Percentiles rank a stretch among this genome's conserved stretches.
phyloP scores from a whole-genome alignment of 2,888 invertebrate genomes.

The Unio pictorum region DNA sequence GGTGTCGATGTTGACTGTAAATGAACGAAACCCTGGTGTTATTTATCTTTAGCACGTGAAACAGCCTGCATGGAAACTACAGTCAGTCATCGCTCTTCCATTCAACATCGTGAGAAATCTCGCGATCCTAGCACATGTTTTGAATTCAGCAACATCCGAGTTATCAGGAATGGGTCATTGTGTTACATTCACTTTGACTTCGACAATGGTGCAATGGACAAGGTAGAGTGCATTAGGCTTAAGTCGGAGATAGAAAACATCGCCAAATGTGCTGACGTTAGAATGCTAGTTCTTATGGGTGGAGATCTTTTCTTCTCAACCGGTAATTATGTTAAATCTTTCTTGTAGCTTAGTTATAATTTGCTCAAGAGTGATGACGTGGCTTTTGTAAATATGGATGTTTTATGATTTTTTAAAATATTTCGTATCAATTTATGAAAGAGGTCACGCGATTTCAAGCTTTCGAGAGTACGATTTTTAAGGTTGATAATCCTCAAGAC shows the following conservation, averaged over 20 bases:
- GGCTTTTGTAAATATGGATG: too few relatives aligned
- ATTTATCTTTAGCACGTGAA: neutral
- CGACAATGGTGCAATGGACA: constrained; percentile 31
- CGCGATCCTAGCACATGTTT: constrained; percentile 6
- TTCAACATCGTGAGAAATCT: neutral
- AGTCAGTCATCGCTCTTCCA: constrained; percentile 7
- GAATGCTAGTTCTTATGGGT: constrained; percentile 23
- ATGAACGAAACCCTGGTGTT: too few relatives aligned
- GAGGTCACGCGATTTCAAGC: too few relatives aligned
- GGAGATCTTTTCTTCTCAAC: constrained; percentile 26
- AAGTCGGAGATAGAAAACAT: constrained; percentile 5
- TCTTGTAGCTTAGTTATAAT: too few relatives aligned
- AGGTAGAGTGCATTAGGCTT: constrained; percentile 13
- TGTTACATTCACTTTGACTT: constrained; percentile 25
- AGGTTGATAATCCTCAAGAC: too few relatives aligned
- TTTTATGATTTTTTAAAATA: too few relatives aligned
- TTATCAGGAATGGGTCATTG: constrained; percentile 5
- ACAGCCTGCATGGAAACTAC: constrained; percentile 9
- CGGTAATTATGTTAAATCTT: constrained; percentile 2
- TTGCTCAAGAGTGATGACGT: too few relatives aligned
- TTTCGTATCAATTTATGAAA: too few relatives aligned
- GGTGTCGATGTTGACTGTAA: too few relatives aligned
- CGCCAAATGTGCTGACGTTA: constrained; percentile 9
- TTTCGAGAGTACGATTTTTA: too few relatives aligned
- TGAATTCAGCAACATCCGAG: constrained; percentile 9